Conservation (phyloP, 1,140 invertebrate species). For the Stenopsyche tienmushanensis region DNA sequence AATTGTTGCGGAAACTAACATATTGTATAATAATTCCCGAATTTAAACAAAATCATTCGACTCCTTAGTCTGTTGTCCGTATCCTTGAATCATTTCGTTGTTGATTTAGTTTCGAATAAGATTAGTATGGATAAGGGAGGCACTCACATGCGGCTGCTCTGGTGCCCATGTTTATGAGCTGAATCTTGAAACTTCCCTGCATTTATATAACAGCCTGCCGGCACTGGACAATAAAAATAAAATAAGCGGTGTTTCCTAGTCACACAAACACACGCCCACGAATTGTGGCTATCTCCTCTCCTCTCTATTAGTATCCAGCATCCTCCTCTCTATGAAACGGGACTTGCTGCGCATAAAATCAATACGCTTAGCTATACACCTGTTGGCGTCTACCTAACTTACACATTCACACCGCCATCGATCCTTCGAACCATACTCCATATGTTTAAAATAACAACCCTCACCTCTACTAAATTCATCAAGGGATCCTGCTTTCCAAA, state of each 20-base stretch:
- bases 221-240: constrained; percentile 25
- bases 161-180: constrained; percentile 72
- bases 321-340: neutral
- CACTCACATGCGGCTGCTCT: constrained; percentile 71
- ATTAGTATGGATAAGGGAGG: constrained; percentile 12
- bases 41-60: no score
- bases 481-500: neutral
- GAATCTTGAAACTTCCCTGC: constrained; percentile 62
- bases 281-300: neutral
- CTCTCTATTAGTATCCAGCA: constrained; percentile 1
- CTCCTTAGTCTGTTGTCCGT: no score
- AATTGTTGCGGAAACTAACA: no score
- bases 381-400: neutral
- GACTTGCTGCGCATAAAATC: neutral
- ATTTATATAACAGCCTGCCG: constrained; percentile 45
- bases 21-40: no score
- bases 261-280: neutral
- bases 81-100: no score
- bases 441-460: neutral
- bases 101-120: no score
- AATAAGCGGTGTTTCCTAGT: neutral
- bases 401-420: neutral
- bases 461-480: neutral
- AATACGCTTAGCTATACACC: neutral
- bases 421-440: neutral